A percentile compares a stretch with the other conserved stretches of the same genome.
These are phyloP conservation scores for Panthera tigris DNA, from an alignment of 2,113 vertebrate species.

Conservation along the genomic window DNA sequence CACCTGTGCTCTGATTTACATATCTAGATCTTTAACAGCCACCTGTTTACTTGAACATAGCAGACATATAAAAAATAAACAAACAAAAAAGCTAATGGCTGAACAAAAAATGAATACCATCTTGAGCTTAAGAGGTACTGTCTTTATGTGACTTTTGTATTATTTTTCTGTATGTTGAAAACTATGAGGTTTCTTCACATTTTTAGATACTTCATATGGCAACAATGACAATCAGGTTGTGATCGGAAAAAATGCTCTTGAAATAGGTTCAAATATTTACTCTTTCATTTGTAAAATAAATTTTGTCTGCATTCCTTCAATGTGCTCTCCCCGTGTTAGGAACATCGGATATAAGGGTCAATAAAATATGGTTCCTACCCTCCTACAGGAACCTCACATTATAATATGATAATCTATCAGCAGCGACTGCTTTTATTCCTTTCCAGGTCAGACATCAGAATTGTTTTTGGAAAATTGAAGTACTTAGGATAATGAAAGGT, in stretches of 20 bases:
- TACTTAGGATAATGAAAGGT: slow-evolving; percentile 37
- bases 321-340: background rate
- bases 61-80: background rate
- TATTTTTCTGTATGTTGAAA: slow-evolving; percentile 28
- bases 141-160: background rate
- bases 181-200: background rate
- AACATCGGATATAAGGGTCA: background rate
- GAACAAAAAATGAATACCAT: background rate
- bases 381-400: background rate
- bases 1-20: background rate
- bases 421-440: background rate
- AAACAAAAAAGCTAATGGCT: background rate
- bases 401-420: background rate
- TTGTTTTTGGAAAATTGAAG: slow-evolving; percentile 16
- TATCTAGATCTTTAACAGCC: background rate
- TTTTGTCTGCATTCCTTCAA: background rate
- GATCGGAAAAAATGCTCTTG: background rate
- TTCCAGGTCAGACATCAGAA: slow-evolving; percentile 42
- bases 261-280: slow-evolving; percentile 44
- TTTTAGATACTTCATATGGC: background rate
- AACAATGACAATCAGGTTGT: background rate
- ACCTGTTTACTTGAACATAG: background rate
- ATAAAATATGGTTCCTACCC: background rate
- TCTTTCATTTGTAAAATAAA: slow-evolving; percentile 41
- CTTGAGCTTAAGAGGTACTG: background rate